phyloP scores from a whole-genome alignment of 2,888 invertebrate genomes.

The Scaptomyza flava region DNA sequence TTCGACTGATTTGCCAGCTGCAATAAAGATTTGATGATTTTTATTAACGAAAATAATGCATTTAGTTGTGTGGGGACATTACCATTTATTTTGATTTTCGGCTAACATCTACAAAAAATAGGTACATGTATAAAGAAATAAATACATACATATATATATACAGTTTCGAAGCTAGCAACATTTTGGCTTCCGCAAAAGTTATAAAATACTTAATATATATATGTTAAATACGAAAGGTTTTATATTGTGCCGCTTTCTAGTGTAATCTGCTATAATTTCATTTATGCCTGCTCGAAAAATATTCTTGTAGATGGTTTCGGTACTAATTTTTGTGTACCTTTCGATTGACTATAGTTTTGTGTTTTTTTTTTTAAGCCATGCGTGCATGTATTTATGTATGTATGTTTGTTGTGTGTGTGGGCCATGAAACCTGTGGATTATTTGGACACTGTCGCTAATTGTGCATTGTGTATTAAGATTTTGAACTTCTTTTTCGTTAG shows the following conservation, averaged over 20 bases:
- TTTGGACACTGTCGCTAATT: constrained; percentile 12
- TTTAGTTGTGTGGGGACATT: constrained; percentile 43
- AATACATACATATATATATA: constrained; percentile 50
- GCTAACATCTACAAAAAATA: constrained; percentile 56
- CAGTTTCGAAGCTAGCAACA: constrained; percentile 30
- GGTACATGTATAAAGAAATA: constrained; percentile 63
- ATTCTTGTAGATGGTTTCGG: constrained; percentile 21
- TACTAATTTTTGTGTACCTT: constrained; percentile 14
- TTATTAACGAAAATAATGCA: background rate
- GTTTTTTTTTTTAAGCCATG: background rate
- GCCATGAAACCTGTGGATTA: constrained; percentile 55
- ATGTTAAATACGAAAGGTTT: constrained; percentile 46
- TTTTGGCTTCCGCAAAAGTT: constrained; percentile 39
- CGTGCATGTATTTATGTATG: background rate
- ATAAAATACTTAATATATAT: constrained; percentile 45
- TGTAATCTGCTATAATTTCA: constrained; percentile 7
- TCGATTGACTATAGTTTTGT: constrained; percentile 4
- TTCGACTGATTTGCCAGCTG: constrained; percentile 5
- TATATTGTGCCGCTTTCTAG: constrained; percentile 41
- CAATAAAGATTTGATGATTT: constrained; percentile 21
- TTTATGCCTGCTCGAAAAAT: constrained; percentile 59
- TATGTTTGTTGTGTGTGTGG: constrained; percentile 2
- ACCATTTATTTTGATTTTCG: constrained; percentile 65
- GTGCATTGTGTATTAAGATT: constrained; percentile 22
- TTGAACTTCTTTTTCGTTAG: background rate